Percentiles rank a stretch among this genome's conserved stretches.
Evolutionary conservation across 2,797 vertebrate species (phyloP).

Genomic region (Alfaro cultratus): DNA sequence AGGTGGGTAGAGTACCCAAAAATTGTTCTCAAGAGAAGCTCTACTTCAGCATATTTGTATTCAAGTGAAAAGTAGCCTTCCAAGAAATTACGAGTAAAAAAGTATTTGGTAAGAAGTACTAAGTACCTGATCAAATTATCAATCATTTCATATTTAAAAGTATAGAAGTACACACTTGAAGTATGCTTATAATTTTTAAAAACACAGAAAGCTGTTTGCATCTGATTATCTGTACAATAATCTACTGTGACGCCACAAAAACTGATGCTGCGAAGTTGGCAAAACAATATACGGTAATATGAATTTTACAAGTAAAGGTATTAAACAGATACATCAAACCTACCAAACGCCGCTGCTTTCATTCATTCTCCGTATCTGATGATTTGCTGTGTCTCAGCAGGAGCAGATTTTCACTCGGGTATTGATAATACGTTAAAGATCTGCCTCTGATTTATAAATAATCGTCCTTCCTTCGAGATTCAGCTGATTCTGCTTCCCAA

Average conservation of each 20-base stretch:
- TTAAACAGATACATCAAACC: neutral
- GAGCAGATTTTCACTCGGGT: neutral
- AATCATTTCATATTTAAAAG: too few species aligned
- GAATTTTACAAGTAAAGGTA: neutral
- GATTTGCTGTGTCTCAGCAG: neutral
- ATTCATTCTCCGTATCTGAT: neutral
- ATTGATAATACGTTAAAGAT: neutral
- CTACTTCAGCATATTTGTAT: too few species aligned
- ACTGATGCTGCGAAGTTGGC: neutral
- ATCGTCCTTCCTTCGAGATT: neutral
- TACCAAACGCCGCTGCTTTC: neutral
- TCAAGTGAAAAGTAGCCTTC: too few species aligned
- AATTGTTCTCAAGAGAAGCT: too few species aligned
- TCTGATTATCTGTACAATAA: too few species aligned
- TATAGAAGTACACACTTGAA: too few species aligned
- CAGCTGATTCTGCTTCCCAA: neutral
- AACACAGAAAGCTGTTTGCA: neutral
- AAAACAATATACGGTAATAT: neutral
- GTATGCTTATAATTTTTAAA: neutral
- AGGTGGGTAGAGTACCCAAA: too few species aligned
- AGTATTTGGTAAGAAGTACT: too few species aligned
- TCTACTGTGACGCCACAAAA: neutral
- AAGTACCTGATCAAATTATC: too few species aligned
- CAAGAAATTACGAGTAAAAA: too few species aligned
- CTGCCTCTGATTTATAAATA: neutral